A percentile compares a stretch with the other conserved stretches of the same genome.
Conservation (phyloP, 1,140 invertebrate genomes). For the Mercenaria mercenaria region DNA sequence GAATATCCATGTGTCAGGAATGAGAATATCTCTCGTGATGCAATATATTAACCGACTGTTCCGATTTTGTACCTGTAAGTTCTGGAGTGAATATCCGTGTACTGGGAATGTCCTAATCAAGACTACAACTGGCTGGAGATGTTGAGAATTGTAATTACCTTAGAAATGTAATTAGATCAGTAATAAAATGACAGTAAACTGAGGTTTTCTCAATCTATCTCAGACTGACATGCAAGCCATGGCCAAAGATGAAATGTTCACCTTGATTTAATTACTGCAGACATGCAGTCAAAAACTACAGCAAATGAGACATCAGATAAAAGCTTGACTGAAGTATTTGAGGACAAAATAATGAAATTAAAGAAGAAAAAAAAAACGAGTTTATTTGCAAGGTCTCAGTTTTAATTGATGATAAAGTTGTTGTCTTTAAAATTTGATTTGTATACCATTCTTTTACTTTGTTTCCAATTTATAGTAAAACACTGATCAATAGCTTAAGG, state of each 20-base stretch:
- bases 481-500: too few relatives aligned
- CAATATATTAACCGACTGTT: too few relatives aligned
- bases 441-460: too few relatives aligned
- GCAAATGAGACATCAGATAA: not conserved
- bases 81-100: not conserved
- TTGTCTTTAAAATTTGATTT: too few relatives aligned
- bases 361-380: not conserved
- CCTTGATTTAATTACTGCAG: conserved; percentile 2
- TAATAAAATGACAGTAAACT: conserved; percentile 10
- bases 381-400: too few relatives aligned
- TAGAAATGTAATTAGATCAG: conserved; percentile 24
- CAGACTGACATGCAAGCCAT: not conserved
- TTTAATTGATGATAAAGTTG: too few relatives aligned
- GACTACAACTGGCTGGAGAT: not conserved
- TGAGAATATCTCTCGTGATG: too few relatives aligned
- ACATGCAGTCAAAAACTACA: conserved; percentile 18
- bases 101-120: not conserved
- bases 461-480: too few relatives aligned
- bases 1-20: too few relatives aligned
- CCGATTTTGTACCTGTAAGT: not conserved
- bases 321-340: not conserved
- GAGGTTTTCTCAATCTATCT: not conserved
- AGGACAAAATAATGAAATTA: not conserved
- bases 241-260: not conserved
- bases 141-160: conserved; percentile 2